These are phyloP conservation scores for Dasyurus viverrinus DNA, from an alignment of 2,113 vertebrate genomes.

Conservation along the genomic window DNA sequence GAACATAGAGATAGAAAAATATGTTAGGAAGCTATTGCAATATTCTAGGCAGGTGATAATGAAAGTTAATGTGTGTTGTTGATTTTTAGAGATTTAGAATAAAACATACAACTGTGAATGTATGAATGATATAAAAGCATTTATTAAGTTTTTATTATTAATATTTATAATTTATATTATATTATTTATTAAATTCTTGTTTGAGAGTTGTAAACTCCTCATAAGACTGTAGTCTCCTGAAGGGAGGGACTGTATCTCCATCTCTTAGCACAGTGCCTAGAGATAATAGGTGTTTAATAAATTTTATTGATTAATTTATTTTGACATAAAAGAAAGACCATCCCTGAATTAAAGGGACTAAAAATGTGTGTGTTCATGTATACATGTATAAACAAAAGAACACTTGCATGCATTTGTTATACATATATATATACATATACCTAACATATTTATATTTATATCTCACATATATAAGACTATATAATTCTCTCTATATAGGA, in stretches of 20 bases:
- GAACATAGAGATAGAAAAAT: background rate
- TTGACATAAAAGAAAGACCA: background rate
- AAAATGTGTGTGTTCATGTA: too few species aligned
- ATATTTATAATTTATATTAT: too few species aligned
- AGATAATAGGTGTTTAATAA: background rate
- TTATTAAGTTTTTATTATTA: background rate
- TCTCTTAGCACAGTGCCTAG: background rate
- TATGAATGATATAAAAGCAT: background rate
- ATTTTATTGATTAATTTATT: background rate
- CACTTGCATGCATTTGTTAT: too few species aligned
- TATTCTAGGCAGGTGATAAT: background rate
- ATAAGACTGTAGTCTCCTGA: background rate
- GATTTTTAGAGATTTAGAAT: background rate
- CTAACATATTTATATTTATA: too few species aligned
- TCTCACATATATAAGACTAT: background rate
- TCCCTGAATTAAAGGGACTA: background rate
- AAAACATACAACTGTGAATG: background rate
- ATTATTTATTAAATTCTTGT: background rate
- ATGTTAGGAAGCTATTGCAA: background rate
- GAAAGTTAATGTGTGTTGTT: background rate
- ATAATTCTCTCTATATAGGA: too few species aligned
- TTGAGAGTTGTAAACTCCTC: background rate
- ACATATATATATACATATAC: too few species aligned
- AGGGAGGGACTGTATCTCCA: background rate
- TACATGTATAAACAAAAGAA: background rate